A percentile compares a stretch with the other conserved stretches of the same genome.
These are phyloP conservation scores for Pelagia noctiluca DNA, from an alignment of 30 jellyfish, hydroid and myxozoan genomes.

Conservation along the genomic window DNA sequence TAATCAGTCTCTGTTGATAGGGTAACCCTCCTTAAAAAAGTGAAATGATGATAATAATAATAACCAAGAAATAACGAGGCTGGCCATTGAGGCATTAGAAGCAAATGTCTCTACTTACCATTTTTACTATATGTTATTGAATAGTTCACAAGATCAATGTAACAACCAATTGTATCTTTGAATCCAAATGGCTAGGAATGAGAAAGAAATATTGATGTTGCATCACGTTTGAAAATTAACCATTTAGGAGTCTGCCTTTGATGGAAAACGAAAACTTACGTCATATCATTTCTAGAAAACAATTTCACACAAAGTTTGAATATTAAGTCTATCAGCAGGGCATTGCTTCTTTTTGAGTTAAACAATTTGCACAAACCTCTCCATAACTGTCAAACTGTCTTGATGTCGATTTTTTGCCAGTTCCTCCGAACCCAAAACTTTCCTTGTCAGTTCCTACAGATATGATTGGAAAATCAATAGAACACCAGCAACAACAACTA, in stretches of 20 bases:
- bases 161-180: constrained; percentile 95
- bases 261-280: too few species aligned
- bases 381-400: constrained; percentile 97
- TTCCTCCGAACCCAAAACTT: constrained; percentile 99
- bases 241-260: too few species aligned
- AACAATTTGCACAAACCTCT: constrained; percentile 65
- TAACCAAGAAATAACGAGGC: neutral
- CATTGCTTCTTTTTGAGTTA: too few species aligned
- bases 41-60: neutral
- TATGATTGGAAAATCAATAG: too few species aligned
- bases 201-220: neutral
- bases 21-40: neutral
- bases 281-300: too few species aligned
- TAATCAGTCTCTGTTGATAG: too few species aligned
- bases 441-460: constrained; percentile 97
- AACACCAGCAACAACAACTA: too few species aligned
- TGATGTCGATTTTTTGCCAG: constrained; percentile 88
- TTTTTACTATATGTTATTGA: constrained; percentile 88
- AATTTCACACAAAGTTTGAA: too few species aligned
- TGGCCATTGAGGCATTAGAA: neutral
- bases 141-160: constrained; percentile 79
- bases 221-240: too few species aligned
- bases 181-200: constrained; percentile 91
- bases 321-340: too few species aligned
- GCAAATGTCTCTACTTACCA: constrained; percentile 62